Evolutionary conservation across 2,888 invertebrate genomes (phyloP), one percentile per base, ranked within the genome.

Genomic region (Napeogenes inachia): DNA sequence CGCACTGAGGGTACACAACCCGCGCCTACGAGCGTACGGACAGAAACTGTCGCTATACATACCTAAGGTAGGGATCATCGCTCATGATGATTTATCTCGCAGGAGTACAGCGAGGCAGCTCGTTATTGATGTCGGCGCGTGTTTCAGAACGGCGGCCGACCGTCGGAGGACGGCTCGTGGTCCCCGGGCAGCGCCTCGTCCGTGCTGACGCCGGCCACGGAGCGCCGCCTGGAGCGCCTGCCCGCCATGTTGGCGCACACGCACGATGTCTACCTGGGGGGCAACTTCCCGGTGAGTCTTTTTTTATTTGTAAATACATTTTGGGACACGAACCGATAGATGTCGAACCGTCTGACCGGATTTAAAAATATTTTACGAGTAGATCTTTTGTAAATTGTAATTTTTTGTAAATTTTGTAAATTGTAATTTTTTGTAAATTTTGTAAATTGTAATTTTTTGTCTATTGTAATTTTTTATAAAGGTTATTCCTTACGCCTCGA

Each of bases 251-350:
- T 91, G 35, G 84, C 86, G 62, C 87, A 87, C 58, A 80, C 84
- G 61, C 92, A 93, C 70, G 96, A 97, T 81, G 93, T 97, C 13
- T 97, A 95, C 82, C 92, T 97, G 45, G 97, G 96, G 10, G 97
- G 97, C 32, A 93, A 94, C 62, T 94, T 94, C 75, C 93, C 92
- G 58, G 91, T 91, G 68, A 80, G 72, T 75, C 61, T 30, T 8
- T 58, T 33, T 53, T 38, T 5, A 58, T 45, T 6, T 46, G 21
- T 1, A 21, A 21, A 21, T 21, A 21, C 21, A 21, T 21, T 21
- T 21, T 1, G 21, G 21, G 21, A 21, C 21, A 0, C 21, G 21
- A 21, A 21, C 21, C 21, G 21, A 21, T 21, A 21, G 21, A 21
- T 21, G 21, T 21, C 21, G 21, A 21, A 0, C 21, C 21, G 21